These are phyloP conservation scores for Hydropsyche betteni DNA, from an alignment of 2,888 invertebrate genomes.

Conservation along the genomic window DNA sequence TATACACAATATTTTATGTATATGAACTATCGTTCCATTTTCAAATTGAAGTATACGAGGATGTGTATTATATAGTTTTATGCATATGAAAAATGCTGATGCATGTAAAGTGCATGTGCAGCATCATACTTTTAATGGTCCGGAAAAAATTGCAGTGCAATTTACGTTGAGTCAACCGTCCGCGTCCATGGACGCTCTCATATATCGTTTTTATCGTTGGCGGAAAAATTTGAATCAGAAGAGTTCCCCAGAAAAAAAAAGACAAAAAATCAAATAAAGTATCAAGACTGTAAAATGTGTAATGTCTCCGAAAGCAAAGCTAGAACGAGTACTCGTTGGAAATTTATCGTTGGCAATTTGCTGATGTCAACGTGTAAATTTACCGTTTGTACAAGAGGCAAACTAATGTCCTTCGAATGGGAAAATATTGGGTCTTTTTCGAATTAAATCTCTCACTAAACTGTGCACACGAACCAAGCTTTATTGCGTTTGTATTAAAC, in stretches of 20 bases:
- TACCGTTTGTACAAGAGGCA: slow-evolving; percentile 32
- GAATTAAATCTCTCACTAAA: slow-evolving; percentile 28
- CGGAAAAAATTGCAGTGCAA: too few relatives aligned
- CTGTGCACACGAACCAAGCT: slow-evolving; percentile 1
- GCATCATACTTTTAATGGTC: too few relatives aligned
- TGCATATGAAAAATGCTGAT: too few relatives aligned
- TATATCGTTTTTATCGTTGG: neutral
- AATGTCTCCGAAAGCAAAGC: slow-evolving; percentile 24
- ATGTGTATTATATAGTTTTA: too few relatives aligned
- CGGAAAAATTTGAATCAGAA: slow-evolving; percentile 13
- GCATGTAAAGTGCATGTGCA: too few relatives aligned
- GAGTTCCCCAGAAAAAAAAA: neutral
- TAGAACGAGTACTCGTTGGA: slow-evolving; percentile 9
- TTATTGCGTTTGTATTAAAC: slow-evolving; percentile 6
- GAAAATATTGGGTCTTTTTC: slow-evolving; percentile 26
- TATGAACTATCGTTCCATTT: too few relatives aligned
- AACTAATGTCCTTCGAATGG: slow-evolving; percentile 33
- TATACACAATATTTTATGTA: too few relatives aligned
- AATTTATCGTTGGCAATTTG: slow-evolving; percentile 31
- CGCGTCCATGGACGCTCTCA: too few relatives aligned
- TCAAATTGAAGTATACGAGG: too few relatives aligned
- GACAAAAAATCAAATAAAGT: slow-evolving; percentile 3
- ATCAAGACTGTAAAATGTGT: slow-evolving; percentile 15
- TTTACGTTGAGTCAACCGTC: too few relatives aligned
- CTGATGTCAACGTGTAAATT: slow-evolving; percentile 33